Base-by-base conservation (phyloP, 37 sponge, comb jelly and placozoan species). In the Spongilla lacustris region DNA sequence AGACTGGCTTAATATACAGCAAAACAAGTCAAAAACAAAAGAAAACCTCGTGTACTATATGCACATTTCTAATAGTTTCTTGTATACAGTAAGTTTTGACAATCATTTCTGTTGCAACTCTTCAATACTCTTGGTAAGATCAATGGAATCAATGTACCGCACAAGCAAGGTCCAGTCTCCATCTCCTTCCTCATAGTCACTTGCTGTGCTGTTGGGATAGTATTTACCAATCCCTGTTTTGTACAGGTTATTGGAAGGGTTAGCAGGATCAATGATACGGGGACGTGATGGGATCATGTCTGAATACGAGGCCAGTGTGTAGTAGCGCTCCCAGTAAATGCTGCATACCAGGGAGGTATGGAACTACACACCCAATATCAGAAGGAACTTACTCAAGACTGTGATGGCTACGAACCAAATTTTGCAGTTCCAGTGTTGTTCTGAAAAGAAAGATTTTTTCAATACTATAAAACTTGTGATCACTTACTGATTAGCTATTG, bases 201-300 rank as follows among this genome's bases (percentile, higher is more conserved):
- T 78, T n/a, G 13, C 27, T 6, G 66, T 69, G 10, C 73, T 22
- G 26, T 77, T 24, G 35, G 86, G 49, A n/a, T 35, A 23, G 34
- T 83, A 92, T 13, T 27, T 24, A 25, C 67, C 75, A 11, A 94
- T 68, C 5, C 91, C 94, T 37, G 83, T 83, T 30, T 21, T 29
- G 73, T 94, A 83, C 26, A 93, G 80, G 50, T 93, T 86, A 69
- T 93, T 89, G 84, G 86, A 74, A 27, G 93, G 93, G 50, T 93
- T 89, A 67, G 87, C 90, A 69, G 89, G 89, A 31, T 93, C 93
- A 11, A 89, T 36, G 22, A 89, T 86, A 48, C 75, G 77, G 10
- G 93, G 93, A 24, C 19, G 73, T 28, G 50, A n/a, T 1, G 23
- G n/a, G 68, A 72, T 78, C 36, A 78, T 49, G 24, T 30, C 29